phyloP scores from a whole-genome alignment of 2,888 invertebrate species.

The Drosophila tanythrix region DNA sequence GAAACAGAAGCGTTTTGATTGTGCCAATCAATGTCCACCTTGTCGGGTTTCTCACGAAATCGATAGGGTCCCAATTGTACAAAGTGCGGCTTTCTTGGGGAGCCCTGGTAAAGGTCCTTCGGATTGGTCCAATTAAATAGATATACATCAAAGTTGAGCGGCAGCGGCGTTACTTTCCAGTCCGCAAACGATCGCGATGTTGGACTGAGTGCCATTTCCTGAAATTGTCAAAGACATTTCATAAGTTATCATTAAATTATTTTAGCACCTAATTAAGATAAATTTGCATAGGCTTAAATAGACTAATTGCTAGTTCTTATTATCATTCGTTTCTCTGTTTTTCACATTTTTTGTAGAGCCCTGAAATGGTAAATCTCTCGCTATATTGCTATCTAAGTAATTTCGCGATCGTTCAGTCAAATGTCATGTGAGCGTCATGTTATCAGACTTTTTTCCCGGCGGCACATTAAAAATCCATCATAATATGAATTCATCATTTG shows the following conservation, averaged over 20 bases:
- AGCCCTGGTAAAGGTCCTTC: slow-evolving; percentile 87
- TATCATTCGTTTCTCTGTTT: not conserved
- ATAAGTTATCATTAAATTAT: not conserved
- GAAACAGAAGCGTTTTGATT: slow-evolving; percentile 89
- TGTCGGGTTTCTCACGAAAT: slow-evolving; percentile 88
- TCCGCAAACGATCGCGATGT: slow-evolving; percentile 87
- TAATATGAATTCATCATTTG: slow-evolving; percentile 40
- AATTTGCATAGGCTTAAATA: not conserved
- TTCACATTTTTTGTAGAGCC: not conserved
- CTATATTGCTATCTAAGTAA: slow-evolving; percentile 42
- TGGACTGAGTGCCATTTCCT: slow-evolving; percentile 89
- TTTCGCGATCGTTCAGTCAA: slow-evolving; percentile 31
- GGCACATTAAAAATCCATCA: slow-evolving; percentile 34
- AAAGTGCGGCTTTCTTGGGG: slow-evolving; percentile 87
- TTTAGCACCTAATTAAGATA: not conserved
- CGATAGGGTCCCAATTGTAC: slow-evolving; percentile 88
- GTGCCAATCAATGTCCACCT: slow-evolving; percentile 90
- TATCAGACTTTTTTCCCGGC: slow-evolving; percentile 39
- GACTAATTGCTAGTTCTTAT: not conserved
- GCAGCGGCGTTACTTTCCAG: slow-evolving; percentile 90
- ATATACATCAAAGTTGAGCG: slow-evolving; percentile 88
- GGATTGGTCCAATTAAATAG: slow-evolving; percentile 93
- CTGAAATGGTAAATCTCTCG: not conserved
- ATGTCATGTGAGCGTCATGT: slow-evolving; percentile 61
- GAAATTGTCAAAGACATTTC: slow-evolving; percentile 46